Evolutionary conservation across 2,888 invertebrate species (phyloP).

Genomic region (Eugnorisma glareosa): DNA sequence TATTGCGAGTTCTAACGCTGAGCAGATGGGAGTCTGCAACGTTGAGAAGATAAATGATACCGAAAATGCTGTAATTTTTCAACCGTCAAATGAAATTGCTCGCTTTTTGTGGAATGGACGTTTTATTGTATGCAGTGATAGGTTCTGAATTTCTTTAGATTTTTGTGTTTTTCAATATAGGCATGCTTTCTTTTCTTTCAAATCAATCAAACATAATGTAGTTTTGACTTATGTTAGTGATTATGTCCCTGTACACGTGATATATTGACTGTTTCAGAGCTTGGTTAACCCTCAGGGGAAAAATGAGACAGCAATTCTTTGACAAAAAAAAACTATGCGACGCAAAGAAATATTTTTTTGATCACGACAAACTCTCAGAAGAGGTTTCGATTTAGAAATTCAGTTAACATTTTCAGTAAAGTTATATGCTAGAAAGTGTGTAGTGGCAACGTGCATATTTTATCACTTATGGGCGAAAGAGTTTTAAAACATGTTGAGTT

Average conservation of each 20-base stretch:
- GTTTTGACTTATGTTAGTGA: background rate
- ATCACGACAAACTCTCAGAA: constrained; percentile 27
- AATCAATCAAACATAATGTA: background rate
- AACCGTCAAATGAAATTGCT: constrained; percentile 45
- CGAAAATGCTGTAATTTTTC: constrained; percentile 43
- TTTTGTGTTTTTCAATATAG: background rate
- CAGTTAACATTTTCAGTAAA: constrained; percentile 37
- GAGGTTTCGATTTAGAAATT: constrained; percentile 39
- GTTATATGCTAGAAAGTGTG: constrained; percentile 26
- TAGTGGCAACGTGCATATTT: constrained; percentile 38
- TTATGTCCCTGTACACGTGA: constrained; percentile 8
- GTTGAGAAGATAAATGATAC: constrained; percentile 45
- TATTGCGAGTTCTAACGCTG: constrained; percentile 18
- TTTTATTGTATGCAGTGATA: constrained; percentile 1
- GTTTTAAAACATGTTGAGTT: constrained; percentile 24
- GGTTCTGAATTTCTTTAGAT: background rate
- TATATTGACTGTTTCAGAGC: background rate
- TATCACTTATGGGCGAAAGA: constrained; percentile 27
- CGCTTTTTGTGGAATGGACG: constrained; percentile 1
- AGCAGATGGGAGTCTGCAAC: constrained; percentile 44
- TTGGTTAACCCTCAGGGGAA: background rate
- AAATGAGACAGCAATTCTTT: background rate
- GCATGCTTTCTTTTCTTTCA: background rate
- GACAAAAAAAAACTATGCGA: constrained; percentile 39
- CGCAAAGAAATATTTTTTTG: constrained; percentile 2